Evolutionary conservation across 2,888 invertebrate species (phyloP).

Genomic region (Pyrrhia umbra): DNA sequence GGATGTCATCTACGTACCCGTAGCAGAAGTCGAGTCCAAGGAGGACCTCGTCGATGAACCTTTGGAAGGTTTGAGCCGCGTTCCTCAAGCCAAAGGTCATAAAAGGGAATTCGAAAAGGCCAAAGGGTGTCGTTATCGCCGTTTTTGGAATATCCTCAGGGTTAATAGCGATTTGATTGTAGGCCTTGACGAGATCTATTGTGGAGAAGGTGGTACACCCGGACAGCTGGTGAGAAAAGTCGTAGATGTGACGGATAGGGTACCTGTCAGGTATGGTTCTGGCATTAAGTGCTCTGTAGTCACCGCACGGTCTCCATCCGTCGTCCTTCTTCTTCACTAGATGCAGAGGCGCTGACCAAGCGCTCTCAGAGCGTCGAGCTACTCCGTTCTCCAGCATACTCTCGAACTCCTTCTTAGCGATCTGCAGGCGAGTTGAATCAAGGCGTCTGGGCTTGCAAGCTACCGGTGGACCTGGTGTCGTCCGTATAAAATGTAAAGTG

Average conservation of each 20-base stretch:
- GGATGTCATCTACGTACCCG: neutral
- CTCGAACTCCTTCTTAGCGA: neutral
- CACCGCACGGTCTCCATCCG: conserved; percentile 3
- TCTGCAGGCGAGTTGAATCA: neutral
- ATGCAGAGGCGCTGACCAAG: conserved; percentile 2
- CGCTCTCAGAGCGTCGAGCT: conserved; percentile 24
- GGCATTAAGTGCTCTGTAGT: neutral
- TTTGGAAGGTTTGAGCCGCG: neutral
- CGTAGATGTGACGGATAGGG: conserved; percentile 7
- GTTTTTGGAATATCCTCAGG: neutral
- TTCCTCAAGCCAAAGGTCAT: conserved; percentile 5
- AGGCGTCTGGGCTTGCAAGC: neutral
- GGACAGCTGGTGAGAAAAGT: conserved; percentile 1
- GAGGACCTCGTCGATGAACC: neutral
- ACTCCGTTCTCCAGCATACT: conserved; percentile 25
- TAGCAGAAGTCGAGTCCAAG: conserved; percentile 4
- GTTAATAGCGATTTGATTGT: neutral
- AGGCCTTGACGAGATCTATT: too few relatives aligned
- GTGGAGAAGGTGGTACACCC: neutral
- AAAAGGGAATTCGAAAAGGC: too few relatives aligned
- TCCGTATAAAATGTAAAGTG: neutral
- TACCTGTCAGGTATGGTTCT: conserved; percentile 5
- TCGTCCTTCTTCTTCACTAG: neutral
- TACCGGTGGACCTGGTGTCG: neutral
- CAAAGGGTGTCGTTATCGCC: neutral